These are phyloP conservation scores for Lampropteryx suffumata DNA, from an alignment of 2,888 invertebrate genomes.

Conservation along the genomic window DNA sequence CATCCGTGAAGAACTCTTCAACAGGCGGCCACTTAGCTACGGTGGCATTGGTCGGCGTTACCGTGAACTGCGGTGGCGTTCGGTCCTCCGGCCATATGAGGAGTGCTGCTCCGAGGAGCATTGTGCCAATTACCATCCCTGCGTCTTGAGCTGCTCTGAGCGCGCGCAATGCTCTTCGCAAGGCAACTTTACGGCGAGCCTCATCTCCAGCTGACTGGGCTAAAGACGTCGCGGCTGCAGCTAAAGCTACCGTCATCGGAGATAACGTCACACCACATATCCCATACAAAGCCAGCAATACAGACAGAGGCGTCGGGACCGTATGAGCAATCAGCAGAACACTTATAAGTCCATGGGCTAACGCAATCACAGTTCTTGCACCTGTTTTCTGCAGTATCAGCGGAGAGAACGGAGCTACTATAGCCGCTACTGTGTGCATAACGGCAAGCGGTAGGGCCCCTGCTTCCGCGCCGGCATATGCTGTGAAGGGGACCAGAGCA, in stretches of 20 bases:
- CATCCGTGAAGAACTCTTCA: slow-evolving; percentile 81
- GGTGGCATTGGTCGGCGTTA: slow-evolving; percentile 58
- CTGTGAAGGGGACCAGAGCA: slow-evolving; percentile 84
- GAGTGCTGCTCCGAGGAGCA: slow-evolving; percentile 71
- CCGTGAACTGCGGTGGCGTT: slow-evolving; percentile 70
- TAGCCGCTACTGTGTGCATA: slow-evolving; percentile 84
- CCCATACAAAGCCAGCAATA: slow-evolving; percentile 66
- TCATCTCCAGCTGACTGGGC: slow-evolving; percentile 80
- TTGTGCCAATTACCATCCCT: slow-evolving; percentile 68
- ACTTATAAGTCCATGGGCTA: slow-evolving; percentile 80
- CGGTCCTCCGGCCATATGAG: slow-evolving; percentile 75
- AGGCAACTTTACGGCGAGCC: slow-evolving; percentile 58
- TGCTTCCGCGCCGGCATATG: slow-evolving; percentile 74
- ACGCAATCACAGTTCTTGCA: slow-evolving; percentile 63
- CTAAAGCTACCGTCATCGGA: slow-evolving; percentile 81
- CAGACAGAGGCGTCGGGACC: slow-evolving; percentile 61
- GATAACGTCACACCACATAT: slow-evolving; percentile 82
- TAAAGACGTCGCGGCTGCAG: slow-evolving; percentile 82
- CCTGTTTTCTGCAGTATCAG: slow-evolving; percentile 71
- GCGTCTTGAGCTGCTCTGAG: slow-evolving; percentile 73
- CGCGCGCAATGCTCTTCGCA: slow-evolving; percentile 69
- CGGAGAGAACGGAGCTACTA: slow-evolving; percentile 77
- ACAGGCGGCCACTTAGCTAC: slow-evolving; percentile 65
- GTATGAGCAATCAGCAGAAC: slow-evolving; percentile 84
- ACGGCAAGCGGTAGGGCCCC: slow-evolving; percentile 85